Percentiles rank a stretch among this genome's conserved stretches.
phyloP scores from a whole-genome alignment of 2,113 vertebrate genomes.

The Leucoraja erinaceus region DNA sequence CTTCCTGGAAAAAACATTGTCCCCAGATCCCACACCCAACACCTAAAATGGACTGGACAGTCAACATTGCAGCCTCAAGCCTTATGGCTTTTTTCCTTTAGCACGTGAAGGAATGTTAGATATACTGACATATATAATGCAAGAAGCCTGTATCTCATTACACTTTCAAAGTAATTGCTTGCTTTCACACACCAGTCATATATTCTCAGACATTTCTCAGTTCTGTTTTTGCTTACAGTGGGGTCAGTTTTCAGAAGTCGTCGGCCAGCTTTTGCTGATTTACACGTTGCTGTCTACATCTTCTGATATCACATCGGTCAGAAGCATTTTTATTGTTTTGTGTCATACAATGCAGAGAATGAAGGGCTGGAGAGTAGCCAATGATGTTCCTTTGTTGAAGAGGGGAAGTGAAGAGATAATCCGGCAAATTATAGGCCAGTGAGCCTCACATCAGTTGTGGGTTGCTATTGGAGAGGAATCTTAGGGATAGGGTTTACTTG shows the following conservation, averaged over 20 bases:
- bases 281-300: not conserved
- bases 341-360: not conserved
- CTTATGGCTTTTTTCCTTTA: not conserved
- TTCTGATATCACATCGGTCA: not conserved
- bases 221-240: not conserved
- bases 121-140: not conserved
- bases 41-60: not conserved
- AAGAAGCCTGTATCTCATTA: constrained; percentile 3
- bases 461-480: no score
- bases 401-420: not conserved
- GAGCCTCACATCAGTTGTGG: no score
- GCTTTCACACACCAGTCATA: not conserved
- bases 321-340: not conserved
- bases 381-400: not conserved
- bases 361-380: not conserved
- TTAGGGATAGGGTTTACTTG: no score
- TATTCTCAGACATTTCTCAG: not conserved
- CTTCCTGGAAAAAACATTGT: not conserved
- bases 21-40: not conserved
- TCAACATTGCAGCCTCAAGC: not conserved
- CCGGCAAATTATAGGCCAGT: no score
- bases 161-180: not conserved
- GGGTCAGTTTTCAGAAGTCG: not conserved
- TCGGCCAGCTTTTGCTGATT: not conserved
- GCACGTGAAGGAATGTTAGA: not conserved